Percentiles rank a stretch among this genome's conserved stretches.
Conservation (phyloP, 2,113 vertebrate genomes). For the Tichodroma muraria region DNA sequence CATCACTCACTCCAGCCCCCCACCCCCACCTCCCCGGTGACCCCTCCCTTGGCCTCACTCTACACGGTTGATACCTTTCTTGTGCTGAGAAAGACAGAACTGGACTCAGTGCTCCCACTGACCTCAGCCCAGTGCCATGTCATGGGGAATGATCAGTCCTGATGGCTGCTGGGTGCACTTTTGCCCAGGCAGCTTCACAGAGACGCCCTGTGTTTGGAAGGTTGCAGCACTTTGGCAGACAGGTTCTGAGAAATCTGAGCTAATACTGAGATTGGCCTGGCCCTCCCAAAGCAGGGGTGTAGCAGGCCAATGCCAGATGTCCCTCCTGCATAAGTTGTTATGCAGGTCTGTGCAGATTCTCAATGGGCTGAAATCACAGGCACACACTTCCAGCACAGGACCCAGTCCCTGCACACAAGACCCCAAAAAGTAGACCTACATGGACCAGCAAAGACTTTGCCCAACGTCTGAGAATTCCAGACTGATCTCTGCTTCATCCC, state of each 20-base stretch:
- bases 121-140: background rate
- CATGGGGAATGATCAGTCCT: background rate
- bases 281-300: background rate
- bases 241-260: background rate
- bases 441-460: background rate
- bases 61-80: background rate
- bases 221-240: background rate
- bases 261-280: background rate
- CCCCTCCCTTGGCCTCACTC: background rate
- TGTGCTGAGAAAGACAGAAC: background rate
- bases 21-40: rapidly evolving
- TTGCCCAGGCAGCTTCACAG: background rate
- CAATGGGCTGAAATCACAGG: background rate
- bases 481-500: background rate
- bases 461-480: background rate
- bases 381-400: background rate
- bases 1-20: background rate
- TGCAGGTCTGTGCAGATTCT: background rate
- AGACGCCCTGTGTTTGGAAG: background rate
- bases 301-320: background rate
- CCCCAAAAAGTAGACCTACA: background rate
- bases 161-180: background rate
- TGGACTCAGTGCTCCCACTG: background rate
- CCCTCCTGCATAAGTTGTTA: background rate
- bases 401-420: background rate